Evolutionary conservation across 2,888 invertebrate species (phyloP).

Genomic region (Drosophila limbata): DNA sequence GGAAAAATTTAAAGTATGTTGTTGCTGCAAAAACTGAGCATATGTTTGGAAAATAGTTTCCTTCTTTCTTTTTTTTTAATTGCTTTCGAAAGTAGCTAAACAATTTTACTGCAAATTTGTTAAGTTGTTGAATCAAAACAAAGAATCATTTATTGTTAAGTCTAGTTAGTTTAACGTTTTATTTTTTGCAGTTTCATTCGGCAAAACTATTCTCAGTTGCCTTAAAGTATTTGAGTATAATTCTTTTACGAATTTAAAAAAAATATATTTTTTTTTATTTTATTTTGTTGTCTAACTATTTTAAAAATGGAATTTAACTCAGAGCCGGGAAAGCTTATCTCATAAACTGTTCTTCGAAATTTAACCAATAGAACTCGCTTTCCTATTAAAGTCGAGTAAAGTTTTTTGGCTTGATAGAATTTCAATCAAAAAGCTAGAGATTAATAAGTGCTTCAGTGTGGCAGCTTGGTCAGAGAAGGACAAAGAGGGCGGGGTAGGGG

Average conservation of each 20-base stretch:
- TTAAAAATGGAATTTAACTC: too few species aligned
- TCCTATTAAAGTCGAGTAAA: not conserved
- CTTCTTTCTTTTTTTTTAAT: not conserved
- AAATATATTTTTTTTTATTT: too few species aligned
- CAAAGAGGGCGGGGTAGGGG: not conserved
- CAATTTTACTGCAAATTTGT: not conserved
- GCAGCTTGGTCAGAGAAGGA: not conserved
- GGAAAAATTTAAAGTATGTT: slow-evolving; percentile 35
- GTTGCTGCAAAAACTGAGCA: slow-evolving; percentile 30
- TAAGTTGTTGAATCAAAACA: not conserved
- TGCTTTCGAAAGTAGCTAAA: not conserved
- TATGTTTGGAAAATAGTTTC: slow-evolving; percentile 36
- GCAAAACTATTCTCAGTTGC: too few species aligned
- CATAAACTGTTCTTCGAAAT: not conserved
- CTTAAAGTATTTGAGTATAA: too few species aligned
- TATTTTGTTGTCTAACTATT: too few species aligned
- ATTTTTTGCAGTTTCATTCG: too few species aligned
- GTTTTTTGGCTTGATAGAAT: slow-evolving; percentile 18
- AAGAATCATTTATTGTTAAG: not conserved
- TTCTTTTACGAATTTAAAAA: too few species aligned
- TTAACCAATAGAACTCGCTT: not conserved
- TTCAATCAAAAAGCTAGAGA: slow-evolving; percentile 27
- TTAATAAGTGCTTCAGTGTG: slow-evolving; percentile 12
- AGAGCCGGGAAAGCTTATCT: not conserved
- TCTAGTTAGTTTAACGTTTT: too few species aligned